Evolutionary conservation across 1,140 invertebrate species (phyloP), one percentile per base, ranked within the genome.

Genomic region (Drosophila nikananu): DNA sequence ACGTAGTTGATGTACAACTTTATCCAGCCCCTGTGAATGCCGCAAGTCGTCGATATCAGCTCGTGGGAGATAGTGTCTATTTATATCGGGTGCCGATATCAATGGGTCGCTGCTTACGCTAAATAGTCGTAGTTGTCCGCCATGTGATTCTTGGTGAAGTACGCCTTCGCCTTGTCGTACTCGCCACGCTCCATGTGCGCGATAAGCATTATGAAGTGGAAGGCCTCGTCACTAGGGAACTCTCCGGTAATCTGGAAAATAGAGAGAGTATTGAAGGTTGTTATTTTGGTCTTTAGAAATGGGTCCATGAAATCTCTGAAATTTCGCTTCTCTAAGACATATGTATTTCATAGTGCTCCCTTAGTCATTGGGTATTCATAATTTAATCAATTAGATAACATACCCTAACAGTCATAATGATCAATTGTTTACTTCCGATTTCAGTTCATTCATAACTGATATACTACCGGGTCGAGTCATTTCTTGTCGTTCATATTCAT

Each of bases 11-110:
- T 49, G 23, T 81, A 89, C 21, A 89, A 12, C 7, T 48, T 55
- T 19, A 89, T 89, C 86, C 86, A 90, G 10, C 67, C 78, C 2
- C 84, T 89, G 41, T 27, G 15, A 49, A 25, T 12, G n/a, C 19
- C 8, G 12, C 7, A 54, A 21, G 13, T 37, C 52, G 32, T 12
- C 51, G 35, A 41, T 55, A 27, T 61, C 30, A 35, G 25, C 7
- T 10, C 7, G 25, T 13, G 51, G 10, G 2, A 15, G 25, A 58
- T 35, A 49, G 3, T 32, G 25, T 27, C 23, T 25, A 52, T 32
- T 1, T 21, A 19, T 2, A n/a, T 25, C 12, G 51, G 41, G 49
- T 30, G 44, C 17, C 59, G 15, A 51, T 66, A 68, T 68, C 21
- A 32, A 66, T 46, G 21, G 32, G 23, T 17, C 2, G 23, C 15